Evolutionary conservation across 2,797 vertebrate genomes (phyloP), one percentile per base, ranked within the genome.

Genomic region (Pipistrellus kuhlii): DNA sequence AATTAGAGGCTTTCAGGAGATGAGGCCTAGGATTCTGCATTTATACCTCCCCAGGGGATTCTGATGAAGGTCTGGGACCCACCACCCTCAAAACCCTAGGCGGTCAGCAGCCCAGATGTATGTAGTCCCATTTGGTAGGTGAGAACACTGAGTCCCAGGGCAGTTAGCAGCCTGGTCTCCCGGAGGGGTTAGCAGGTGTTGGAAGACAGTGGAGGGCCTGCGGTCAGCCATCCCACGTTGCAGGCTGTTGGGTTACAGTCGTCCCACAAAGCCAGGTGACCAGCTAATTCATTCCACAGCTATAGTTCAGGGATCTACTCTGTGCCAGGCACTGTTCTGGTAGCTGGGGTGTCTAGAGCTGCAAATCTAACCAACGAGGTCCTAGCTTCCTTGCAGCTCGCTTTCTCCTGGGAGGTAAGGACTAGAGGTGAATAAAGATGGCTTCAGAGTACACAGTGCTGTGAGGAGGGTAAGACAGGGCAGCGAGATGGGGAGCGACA

Each of bases 1-100:
- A 93, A 68, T 38, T 30, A 76, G 85, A 86, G 83, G 83, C 53
- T 20, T 55, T 55, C 66, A 8, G 41, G 25, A 95, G 30, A 4
- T 27, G n/a, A 2, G 12, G 55, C 71, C 51, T 17, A 27, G 76
- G n/a, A 38, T 27, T 32, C 12, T 72, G 17, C 23, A 38, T 30
- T 62, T 35, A 46, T 32, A n/a, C 18, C 27, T 71, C 27, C 25
- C 51, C 27, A 57, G 48, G 38, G n/a, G 53, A 51, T 38, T 77
- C 69, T 68, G 71, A 14, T 55, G n/a, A 48, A 57, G 46, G 59
- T 32, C 35, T 46, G 18, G 44, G 44, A 32, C 17, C 35, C 66
- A 32, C 23, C 3, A 5, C 2, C 53, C 20, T 87, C 8, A 9
- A 51, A 90, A 51, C 53, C 9, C 59, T 57, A 12, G 68, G 25